Evolutionary conservation across 1,140 invertebrate genomes (phyloP), one percentile per base, ranked within the genome.

Genomic region (Diorhabda sublineata): DNA sequence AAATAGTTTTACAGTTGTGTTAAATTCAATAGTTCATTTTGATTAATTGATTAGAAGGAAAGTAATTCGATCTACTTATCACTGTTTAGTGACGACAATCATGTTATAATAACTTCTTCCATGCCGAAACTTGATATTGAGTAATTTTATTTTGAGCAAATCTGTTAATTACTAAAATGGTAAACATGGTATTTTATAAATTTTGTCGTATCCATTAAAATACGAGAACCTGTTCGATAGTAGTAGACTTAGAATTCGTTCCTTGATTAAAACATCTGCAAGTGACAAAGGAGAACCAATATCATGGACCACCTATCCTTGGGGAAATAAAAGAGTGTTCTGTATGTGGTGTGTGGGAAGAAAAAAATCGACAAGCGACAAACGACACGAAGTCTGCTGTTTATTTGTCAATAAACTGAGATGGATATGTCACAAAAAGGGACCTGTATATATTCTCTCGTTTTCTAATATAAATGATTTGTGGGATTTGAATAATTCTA

Each of bases 221-320:
- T 26, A 26, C 26, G 26, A 26, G 26, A 26, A 26, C 26, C n/a
- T 52, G 47, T 52, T n/a, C 47, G 47, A 52, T 3, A 52, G n/a
- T 4, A n/a, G 47, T 52, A n/a, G 4, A 43, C 42, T 45, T 52
- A 43, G 47, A 57, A 42, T 63, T 41, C 64, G 62, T 61, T 57
- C 68, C 42, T 67, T 73, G 69, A 73, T 73, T 73, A 73, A 73
- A 73, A 70, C 71, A 73, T 73, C 71, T 73, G 71, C 71, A 73
- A 73, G 71, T 73, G 71, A 73, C 71, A 73, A 70, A 70, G 69
- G 67, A 69, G 69, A 73, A 69, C 71, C 68, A 73, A 73, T 73
- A 73, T 73, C 52, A 52, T 52, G 47, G 69, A 56, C 68, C 64
- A 68, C 66, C 69, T 68, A 70, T 65, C 64, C 64, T 65, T 58